A percentile compares a stretch with the other conserved stretches of the same genome.
phyloP scores from a whole-genome alignment of 1,140 invertebrate genomes.

The Vanessa tameamea region DNA sequence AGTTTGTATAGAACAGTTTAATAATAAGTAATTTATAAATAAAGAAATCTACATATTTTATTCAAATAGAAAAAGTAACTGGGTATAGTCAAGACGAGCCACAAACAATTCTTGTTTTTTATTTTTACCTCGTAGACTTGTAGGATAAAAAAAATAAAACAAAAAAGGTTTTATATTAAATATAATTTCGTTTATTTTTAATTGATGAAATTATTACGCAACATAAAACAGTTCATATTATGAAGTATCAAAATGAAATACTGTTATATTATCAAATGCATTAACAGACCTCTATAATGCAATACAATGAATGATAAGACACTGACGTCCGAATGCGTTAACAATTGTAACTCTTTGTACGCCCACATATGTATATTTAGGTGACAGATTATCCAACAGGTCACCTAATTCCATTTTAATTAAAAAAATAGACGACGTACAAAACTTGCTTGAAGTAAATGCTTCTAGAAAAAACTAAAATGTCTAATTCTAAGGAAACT shows the following conservation, averaged over 20 bases:
- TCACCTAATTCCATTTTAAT: background rate
- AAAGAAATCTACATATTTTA: background rate
- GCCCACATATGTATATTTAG: slow-evolving; percentile 1
- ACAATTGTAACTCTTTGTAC: background rate
- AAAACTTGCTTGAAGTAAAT: too few species aligned
- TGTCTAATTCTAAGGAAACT: too few species aligned
- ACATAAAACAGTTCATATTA: too few species aligned
- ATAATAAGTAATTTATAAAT: background rate
- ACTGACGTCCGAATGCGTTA: background rate
- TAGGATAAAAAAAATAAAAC: too few species aligned
- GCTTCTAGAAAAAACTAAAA: too few species aligned
- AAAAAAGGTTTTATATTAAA: too few species aligned
- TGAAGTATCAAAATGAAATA: background rate
- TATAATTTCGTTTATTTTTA: too few species aligned
- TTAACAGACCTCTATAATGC: background rate
- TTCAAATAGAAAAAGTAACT: background rate
- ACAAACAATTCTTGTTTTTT: too few species aligned
- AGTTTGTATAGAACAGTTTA: background rate
- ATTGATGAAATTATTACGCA: too few species aligned
- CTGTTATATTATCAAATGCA: background rate
- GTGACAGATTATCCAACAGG: slow-evolving; percentile 3
- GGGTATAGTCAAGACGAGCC: too few species aligned
- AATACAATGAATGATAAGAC: background rate
- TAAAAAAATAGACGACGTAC: too few species aligned
- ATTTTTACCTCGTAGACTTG: too few species aligned